phyloP scores from a whole-genome alignment of 2,113 vertebrate species.

The Spea multiplicata region DNA sequence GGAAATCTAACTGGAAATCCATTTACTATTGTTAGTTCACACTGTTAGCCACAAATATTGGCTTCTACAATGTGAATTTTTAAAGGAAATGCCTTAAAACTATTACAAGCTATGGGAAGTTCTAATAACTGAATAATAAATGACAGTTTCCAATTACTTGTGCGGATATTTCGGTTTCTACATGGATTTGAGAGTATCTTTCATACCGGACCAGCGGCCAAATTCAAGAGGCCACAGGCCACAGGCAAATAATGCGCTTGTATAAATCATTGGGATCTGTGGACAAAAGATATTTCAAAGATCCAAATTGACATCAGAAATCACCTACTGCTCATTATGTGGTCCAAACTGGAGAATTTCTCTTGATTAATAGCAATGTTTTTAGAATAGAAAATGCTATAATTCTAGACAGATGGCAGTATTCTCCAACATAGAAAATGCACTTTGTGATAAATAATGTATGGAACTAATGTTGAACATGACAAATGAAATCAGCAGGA shows the following conservation, averaged over 20 bases:
- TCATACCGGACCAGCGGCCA: slow-evolving; percentile 24
- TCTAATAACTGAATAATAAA: too few relatives aligned
- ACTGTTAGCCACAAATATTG: too few relatives aligned
- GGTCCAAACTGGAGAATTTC: slow-evolving; percentile 29
- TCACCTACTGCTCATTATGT: slow-evolving; percentile 44
- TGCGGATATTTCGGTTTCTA: not conserved
- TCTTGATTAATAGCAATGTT: slow-evolving; percentile 39
- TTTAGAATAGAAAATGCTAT: slow-evolving; percentile 34
- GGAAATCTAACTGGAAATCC: too few relatives aligned
- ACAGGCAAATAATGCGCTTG: slow-evolving; percentile 14
- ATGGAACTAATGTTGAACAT: slow-evolving; percentile 38
- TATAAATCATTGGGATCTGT: slow-evolving; percentile 39
- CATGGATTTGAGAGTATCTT: slow-evolving; percentile 6
- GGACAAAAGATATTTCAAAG: slow-evolving; percentile 18
- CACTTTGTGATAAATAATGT: slow-evolving; percentile 43
- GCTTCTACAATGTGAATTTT: too few relatives aligned
- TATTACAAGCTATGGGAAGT: too few relatives aligned
- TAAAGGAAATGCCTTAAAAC: too few relatives aligned
- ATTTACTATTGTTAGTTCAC: too few relatives aligned
- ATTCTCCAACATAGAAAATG: slow-evolving; percentile 36
- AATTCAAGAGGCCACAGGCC: slow-evolving; percentile 25
- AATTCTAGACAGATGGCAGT: slow-evolving; percentile 45
- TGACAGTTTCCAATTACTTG: too few relatives aligned
- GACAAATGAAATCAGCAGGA: slow-evolving; percentile 43
- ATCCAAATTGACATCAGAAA: slow-evolving; percentile 32